Base-by-base conservation (phyloP, 2,113 vertebrate species). In the Etheostoma spectabile region DNA sequence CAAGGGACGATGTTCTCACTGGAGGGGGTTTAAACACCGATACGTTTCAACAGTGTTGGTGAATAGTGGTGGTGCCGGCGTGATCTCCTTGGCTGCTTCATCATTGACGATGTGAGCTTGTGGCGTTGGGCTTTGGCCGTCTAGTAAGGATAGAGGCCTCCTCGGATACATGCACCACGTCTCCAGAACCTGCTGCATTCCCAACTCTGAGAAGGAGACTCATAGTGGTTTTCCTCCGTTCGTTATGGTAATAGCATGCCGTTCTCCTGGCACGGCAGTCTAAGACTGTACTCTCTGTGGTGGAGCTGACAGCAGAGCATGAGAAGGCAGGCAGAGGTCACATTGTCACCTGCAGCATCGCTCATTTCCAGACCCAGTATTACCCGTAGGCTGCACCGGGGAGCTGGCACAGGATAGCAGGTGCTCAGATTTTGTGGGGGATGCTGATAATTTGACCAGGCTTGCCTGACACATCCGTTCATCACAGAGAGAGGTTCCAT, bases 161-260 rank as follows among this genome's bases (percentile, higher is more conserved):
- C 67, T 85, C 91, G 7, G 81, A 82, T 0, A 88, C 35, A 0
- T 70, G 78, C 5, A 76, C 66, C 13, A 80, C 64, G 1, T 56
- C n/a, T 14, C 61, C 57, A 16, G 38, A 19, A 89, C 88, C 8
- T 80, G n/a, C 63, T 74, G 71, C 24, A n/a, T 15, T 51, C 4
- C 12, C 55, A 56, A 85, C 84, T 88, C 27, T n/a, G 27, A 22
- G 18, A 8, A 0, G 18, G n/a, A 6, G 92, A 93, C 93, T n/a
- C 91, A 21, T 88, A 91, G 21, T 87, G 63, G 63, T n/a, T 94
- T 91, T 95, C 94, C 55, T 89, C 92, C 1, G 93, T 60, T 94
- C 85, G 22, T 85, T 86, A 3, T 64, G 64, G 85, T 62, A 0
- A 45, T 5, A 27, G 56, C 12, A 87, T 3, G 49, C 84, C 77